These are phyloP conservation scores for Cryptotis parvus DNA, from an alignment of 2,113 vertebrate species.

Conservation along the genomic window DNA sequence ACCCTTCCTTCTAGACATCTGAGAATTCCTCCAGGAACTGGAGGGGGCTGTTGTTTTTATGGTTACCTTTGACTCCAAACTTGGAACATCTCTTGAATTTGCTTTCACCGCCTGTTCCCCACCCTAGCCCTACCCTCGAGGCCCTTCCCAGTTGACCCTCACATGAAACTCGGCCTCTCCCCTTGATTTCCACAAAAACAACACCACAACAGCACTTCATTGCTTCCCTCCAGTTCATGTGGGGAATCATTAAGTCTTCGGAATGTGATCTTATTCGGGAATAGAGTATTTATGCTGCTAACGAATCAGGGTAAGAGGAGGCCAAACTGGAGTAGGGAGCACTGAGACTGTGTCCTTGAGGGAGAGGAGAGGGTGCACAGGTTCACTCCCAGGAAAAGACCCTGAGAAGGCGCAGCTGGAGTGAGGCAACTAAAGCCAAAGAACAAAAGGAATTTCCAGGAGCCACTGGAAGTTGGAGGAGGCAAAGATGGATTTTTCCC, in stretches of 20 bases:
- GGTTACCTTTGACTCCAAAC: not conserved
- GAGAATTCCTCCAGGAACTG: not conserved
- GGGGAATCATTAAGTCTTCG: not conserved
- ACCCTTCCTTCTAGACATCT: not conserved
- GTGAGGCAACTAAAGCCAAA: not conserved
- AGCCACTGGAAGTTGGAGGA: not conserved
- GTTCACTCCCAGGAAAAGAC: not conserved
- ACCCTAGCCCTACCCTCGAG: not conserved
- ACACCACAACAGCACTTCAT: not conserved
- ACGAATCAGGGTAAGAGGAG: slow-evolving; percentile 1
- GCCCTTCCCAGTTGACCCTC: not conserved
- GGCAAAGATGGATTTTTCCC: not conserved
- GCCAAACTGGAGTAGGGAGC: not conserved
- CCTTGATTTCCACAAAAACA: slow-evolving; percentile 16
- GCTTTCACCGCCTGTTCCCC: rapidly evolving
- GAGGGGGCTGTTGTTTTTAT: not conserved
- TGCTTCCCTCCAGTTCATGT: not conserved
- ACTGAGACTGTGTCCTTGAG: not conserved
- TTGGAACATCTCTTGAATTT: slow-evolving; percentile 26
- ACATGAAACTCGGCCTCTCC: not conserved
- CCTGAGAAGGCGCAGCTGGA: not conserved
- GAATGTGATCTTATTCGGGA: not conserved
- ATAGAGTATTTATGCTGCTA: not conserved
- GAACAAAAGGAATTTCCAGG: not conserved
- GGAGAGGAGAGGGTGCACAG: not conserved